Conservation (phyloP, 2,888 invertebrate species). For the Plebejus argus region DNA sequence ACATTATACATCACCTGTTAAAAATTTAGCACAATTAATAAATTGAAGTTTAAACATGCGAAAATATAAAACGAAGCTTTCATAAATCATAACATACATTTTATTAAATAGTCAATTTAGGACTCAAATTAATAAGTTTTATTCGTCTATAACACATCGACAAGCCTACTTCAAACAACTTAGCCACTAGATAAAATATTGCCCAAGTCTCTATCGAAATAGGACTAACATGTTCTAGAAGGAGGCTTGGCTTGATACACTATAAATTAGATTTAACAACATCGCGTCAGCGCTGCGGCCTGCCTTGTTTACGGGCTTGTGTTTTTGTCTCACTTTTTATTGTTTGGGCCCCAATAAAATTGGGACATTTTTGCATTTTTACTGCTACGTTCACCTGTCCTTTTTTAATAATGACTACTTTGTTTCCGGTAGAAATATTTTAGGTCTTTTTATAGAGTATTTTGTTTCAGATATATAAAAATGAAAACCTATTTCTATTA, state of each 20-base stretch:
- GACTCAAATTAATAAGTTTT: too few relatives aligned
- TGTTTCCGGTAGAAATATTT: background rate
- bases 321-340: constrained; percentile 45
- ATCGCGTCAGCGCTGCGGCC: constrained; percentile 49
- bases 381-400: constrained; percentile 4
- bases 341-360: constrained; percentile 37
- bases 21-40: background rate
- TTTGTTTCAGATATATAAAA: background rate
- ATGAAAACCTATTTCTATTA: too few relatives aligned
- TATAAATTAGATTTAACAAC: constrained; percentile 72
- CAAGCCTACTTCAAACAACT: background rate
- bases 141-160: too few relatives aligned
- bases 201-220: background rate
- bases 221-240: background rate
- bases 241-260: constrained; percentile 58
- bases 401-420: constrained; percentile 19
- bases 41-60: too few relatives aligned
- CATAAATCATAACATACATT: too few relatives aligned
- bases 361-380: constrained; percentile 19
- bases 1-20: background rate
- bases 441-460: background rate
- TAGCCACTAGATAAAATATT: background rate
- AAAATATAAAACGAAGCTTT: background rate
- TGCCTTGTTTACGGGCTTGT: constrained; percentile 46
- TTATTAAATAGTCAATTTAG: too few relatives aligned